Percentiles rank a stretch among this genome's conserved stretches.
phyloP scores from a whole-genome alignment of 2,888 invertebrate genomes.

The Sialis lutaria region DNA sequence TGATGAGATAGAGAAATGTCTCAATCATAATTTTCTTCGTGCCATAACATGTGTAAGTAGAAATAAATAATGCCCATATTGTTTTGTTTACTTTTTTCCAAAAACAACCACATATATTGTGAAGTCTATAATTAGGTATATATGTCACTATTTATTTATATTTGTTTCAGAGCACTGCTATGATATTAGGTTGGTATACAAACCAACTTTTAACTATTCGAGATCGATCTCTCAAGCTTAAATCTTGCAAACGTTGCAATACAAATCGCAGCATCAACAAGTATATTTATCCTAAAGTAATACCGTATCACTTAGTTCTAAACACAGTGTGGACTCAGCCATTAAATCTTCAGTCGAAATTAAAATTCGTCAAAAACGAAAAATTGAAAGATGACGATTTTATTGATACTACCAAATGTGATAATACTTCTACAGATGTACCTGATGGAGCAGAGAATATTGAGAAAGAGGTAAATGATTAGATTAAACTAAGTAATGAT shows the following conservation, averaged over 20 bases:
- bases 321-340: conserved; percentile 6
- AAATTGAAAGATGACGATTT: not conserved
- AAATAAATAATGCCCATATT: conserved; percentile 4
- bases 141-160: not conserved
- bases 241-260: conserved; percentile 7
- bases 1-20: conserved; percentile 9
- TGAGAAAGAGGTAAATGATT: not conserved
- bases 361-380: not conserved
- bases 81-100: too few species aligned
- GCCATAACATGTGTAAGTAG: conserved; percentile 12
- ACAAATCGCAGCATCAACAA: conserved; percentile 1
- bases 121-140: too few species aligned
- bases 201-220: conserved; percentile 33
- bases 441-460: not conserved
- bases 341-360: not conserved
- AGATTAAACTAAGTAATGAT: not conserved
- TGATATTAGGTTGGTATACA: conserved; percentile 43
- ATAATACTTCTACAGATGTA: not conserved
- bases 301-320: not conserved
- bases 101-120: too few species aligned
- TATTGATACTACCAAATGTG: too few species aligned
- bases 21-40: conserved; percentile 11
- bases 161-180: conserved; percentile 35
- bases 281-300: not conserved
- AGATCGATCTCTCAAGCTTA: conserved; percentile 13